A percentile compares a stretch with the other conserved stretches of the same genome.
These are phyloP conservation scores for Drosophila dives DNA, from an alignment of 2,888 invertebrate species.

Conservation along the genomic window DNA sequence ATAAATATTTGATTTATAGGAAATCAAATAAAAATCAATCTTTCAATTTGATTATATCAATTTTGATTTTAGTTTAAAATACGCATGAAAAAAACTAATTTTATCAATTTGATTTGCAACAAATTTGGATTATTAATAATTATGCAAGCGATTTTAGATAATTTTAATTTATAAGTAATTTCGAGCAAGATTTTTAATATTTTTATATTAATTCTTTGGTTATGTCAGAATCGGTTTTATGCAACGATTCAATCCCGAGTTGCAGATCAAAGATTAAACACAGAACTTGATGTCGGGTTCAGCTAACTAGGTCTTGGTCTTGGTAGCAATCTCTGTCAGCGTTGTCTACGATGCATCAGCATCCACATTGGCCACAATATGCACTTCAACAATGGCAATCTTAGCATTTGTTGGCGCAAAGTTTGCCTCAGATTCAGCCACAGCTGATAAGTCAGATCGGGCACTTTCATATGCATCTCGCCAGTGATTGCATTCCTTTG, in stretches of 20 bases:
- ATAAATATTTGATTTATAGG: not conserved
- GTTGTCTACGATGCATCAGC: slow-evolving; percentile 21
- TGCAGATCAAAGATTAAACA: slow-evolving; percentile 38
- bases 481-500: slow-evolving; percentile 40
- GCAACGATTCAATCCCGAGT: slow-evolving; percentile 1
- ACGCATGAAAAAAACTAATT: not conserved
- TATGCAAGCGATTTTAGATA: not conserved
- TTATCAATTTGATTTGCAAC: not conserved
- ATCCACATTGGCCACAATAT: not conserved
- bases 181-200: not conserved
- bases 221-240: not conserved
- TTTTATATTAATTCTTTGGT: not conserved
- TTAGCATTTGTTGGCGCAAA: slow-evolving; percentile 5
- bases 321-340: slow-evolving; percentile 4
- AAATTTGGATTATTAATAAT: not conserved
- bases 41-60: not conserved
- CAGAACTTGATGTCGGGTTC: not conserved
- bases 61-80: not conserved
- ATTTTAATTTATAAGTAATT: not conserved
- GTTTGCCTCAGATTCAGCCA: not conserved
- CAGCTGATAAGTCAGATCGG: not conserved
- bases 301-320: not conserved
- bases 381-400: not conserved
- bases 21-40: not conserved
- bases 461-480: slow-evolving; percentile 51